phyloP scores from a whole-genome alignment of 2,113 vertebrate genomes.

The Chloroceryle aenea region DNA sequence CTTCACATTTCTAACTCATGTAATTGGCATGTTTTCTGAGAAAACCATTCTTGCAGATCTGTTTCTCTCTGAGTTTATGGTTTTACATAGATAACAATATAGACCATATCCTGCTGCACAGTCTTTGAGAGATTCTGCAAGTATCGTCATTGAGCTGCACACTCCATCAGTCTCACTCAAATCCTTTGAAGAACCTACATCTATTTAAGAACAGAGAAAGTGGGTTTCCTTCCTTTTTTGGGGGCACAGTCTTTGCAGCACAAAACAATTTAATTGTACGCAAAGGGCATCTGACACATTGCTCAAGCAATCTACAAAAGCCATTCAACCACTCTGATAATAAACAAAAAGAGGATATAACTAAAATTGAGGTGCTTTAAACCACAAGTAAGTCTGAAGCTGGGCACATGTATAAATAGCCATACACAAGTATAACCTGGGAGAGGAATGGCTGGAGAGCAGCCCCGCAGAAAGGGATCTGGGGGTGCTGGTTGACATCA shows the following conservation, averaged over 20 bases:
- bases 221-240: background rate
- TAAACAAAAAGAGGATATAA: background rate
- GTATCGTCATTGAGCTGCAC: background rate
- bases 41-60: background rate
- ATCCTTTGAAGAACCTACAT: conserved; percentile 34
- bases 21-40: background rate
- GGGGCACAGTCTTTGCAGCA: background rate
- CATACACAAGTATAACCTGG: background rate
- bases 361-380: background rate
- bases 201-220: conserved; percentile 13
- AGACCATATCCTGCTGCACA: conserved; percentile 51
- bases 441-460: background rate
- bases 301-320: background rate
- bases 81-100: conserved; percentile 8
- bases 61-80: background rate
- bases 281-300: background rate
- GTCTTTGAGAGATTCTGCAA: conserved; percentile 34
- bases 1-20: background rate
- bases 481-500: background rate
- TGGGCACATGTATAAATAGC: background rate
- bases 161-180: background rate
- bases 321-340: background rate
- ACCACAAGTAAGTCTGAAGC: background rate
- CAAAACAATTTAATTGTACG: background rate
- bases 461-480: background rate